These are phyloP conservation scores for Colaptes auratus DNA, from an alignment of 2,113 vertebrate genomes.

Conservation along the genomic window DNA sequence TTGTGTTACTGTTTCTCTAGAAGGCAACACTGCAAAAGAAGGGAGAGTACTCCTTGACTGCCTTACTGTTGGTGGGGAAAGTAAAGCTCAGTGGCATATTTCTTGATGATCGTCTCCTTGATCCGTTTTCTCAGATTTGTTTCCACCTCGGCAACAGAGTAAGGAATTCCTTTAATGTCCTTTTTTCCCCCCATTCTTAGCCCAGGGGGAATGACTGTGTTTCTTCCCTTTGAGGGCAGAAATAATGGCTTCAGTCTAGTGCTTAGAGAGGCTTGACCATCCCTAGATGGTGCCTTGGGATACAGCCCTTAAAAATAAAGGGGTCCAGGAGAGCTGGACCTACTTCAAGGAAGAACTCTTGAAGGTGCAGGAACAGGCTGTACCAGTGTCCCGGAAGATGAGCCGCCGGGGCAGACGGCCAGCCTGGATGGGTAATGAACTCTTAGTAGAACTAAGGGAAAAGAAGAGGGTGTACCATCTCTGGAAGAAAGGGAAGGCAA, in stretches of 20 bases:
- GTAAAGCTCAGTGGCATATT: background rate
- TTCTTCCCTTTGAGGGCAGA: background rate
- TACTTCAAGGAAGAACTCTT: no score
- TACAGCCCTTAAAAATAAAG: no score
- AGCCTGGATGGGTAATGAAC: no score
- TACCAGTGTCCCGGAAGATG: no score
- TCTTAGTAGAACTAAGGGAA: no score
- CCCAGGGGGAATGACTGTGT: background rate
- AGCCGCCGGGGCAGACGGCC: no score
- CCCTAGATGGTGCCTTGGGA: no score
- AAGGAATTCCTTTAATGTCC: background rate
- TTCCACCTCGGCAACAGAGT: background rate
- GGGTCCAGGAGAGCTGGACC: no score
- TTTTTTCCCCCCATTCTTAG: background rate
- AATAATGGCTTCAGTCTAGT: background rate
- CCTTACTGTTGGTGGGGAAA: background rate
- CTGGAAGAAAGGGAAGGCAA: no score
- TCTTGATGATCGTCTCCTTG: background rate
- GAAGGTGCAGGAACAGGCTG: no score
- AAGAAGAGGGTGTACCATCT: no score
- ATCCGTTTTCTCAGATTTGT: background rate
- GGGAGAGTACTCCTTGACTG: background rate
- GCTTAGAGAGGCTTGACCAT: background rate
- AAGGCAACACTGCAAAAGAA: background rate
- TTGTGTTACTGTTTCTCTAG: background rate